phyloP scores from a whole-genome alignment of 2,113 vertebrate genomes.

The Ctenomys sociabilis region DNA sequence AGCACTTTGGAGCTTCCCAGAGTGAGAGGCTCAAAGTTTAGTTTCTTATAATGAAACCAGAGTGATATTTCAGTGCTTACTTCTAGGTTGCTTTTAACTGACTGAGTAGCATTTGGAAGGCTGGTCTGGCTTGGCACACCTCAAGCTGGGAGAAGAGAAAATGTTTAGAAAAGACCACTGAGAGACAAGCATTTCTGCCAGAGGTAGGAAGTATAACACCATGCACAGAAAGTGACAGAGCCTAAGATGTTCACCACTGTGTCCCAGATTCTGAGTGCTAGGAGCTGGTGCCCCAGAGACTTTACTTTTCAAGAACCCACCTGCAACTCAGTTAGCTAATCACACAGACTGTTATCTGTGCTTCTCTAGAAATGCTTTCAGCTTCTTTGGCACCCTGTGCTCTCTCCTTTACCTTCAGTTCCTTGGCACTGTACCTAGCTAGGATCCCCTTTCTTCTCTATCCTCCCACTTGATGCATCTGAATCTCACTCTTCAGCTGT shows the following conservation, averaged over 20 bases:
- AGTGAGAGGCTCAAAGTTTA: background rate
- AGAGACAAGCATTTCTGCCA: background rate
- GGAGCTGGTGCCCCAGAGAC: background rate
- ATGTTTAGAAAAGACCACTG: background rate
- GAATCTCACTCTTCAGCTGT: background rate
- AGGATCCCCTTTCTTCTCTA: background rate
- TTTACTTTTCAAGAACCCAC: background rate
- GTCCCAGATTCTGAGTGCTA: background rate
- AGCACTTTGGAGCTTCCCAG: too few relatives aligned
- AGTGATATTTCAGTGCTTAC: background rate
- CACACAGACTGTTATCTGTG: rapidly evolving
- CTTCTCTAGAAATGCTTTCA: background rate
- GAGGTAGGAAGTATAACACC: background rate
- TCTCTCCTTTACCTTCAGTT: background rate
- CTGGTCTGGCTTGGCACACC: background rate
- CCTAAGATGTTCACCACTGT: background rate
- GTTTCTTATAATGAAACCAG: background rate
- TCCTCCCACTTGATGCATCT: background rate
- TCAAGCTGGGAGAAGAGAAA: background rate
- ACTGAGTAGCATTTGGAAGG: background rate
- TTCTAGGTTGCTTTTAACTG: background rate
- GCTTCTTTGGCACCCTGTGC: background rate
- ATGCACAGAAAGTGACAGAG: background rate
- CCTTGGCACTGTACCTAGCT: background rate
- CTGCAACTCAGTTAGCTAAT: background rate